Percentiles rank a stretch among this genome's conserved stretches.
Evolutionary conservation across 2,113 vertebrate genomes (phyloP).

Genomic region (Brienomyrus longianalis): DNA sequence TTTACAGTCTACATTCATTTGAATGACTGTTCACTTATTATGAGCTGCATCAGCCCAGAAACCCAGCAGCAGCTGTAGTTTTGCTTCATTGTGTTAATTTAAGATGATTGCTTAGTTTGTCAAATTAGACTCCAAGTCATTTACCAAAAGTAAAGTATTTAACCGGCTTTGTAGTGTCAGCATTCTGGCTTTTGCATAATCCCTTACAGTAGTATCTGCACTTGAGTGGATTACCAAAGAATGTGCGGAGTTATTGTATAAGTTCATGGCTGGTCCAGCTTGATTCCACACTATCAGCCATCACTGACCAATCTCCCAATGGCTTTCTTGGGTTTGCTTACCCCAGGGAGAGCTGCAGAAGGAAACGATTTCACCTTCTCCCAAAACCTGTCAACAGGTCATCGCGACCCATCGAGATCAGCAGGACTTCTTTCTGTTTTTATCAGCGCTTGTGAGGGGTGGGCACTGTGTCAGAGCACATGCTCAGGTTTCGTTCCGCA

Average conservation of each 20-base stretch:
- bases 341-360: not conserved
- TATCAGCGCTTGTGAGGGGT: not conserved
- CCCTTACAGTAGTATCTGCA: not conserved
- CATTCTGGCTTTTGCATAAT: slow-evolving; percentile 8
- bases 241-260: not conserved
- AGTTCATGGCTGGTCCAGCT: not conserved
- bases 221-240: not conserved
- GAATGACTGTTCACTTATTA: not conserved
- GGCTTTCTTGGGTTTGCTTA: not conserved
- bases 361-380: not conserved
- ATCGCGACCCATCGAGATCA: not conserved
- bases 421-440: not conserved
- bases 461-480: not conserved
- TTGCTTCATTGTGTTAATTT: slow-evolving; percentile 5
- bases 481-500: not conserved
- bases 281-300: not conserved
- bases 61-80: not conserved
- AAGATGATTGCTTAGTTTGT: not conserved
- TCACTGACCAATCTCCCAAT: not conserved
- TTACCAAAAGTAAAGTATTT: slow-evolving; percentile 2
- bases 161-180: slow-evolving; percentile 2
- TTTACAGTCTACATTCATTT: not conserved
- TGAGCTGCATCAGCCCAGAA: not conserved
- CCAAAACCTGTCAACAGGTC: not conserved
- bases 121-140: not conserved